Percentiles rank a stretch among this genome's conserved stretches.
Evolutionary conservation across 2,797 vertebrate genomes (phyloP).

Genomic region (Lycodopsis pacificus): DNA sequence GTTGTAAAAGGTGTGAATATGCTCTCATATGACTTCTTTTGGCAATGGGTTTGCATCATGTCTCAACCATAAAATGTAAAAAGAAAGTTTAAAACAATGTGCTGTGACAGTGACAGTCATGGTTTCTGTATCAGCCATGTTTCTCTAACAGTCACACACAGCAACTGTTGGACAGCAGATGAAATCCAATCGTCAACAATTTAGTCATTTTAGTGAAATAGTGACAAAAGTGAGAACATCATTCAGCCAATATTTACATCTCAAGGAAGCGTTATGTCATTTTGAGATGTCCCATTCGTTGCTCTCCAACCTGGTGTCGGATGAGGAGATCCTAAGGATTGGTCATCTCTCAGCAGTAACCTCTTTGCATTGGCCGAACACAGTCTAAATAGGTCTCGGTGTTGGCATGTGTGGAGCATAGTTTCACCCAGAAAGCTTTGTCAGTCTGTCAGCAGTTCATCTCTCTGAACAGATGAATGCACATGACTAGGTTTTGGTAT

Average conservation of each 20-base stretch:
- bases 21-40: slow-evolving; percentile 28
- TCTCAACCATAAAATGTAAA: slow-evolving; percentile 8
- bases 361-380: not conserved
- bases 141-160: not conserved
- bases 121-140: not conserved
- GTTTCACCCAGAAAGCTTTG: not conserved
- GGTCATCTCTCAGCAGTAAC: not conserved
- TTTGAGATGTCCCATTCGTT: too few species aligned
- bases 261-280: too few species aligned
- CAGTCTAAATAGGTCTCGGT: not conserved
- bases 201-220: not conserved
- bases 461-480: not conserved
- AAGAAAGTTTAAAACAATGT: slow-evolving; percentile 10
- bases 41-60: slow-evolving; percentile 1
- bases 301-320: not conserved
- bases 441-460: not conserved
- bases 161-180: not conserved
- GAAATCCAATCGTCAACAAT: not conserved
- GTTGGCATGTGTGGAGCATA: not conserved
- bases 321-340: not conserved
- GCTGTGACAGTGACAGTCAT: slow-evolving; percentile 2
- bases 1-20: slow-evolving; percentile 19
- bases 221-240: not conserved
- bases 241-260: not conserved
- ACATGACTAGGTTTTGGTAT: not conserved